Conservation (phyloP, 2,888 invertebrate species). For the Cantharis flavilabris region DNA sequence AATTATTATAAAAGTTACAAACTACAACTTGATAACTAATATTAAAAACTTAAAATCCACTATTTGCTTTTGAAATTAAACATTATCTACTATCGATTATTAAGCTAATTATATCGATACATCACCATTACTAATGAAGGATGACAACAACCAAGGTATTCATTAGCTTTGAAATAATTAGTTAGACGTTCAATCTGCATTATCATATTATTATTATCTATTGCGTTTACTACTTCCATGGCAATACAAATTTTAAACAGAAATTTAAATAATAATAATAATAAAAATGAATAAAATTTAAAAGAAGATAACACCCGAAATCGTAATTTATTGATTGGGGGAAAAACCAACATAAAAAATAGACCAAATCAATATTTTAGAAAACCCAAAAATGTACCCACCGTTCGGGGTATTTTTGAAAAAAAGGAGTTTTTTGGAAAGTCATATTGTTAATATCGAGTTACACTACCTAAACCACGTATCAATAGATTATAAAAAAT, state of each 20-base stretch:
- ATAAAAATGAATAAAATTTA: not conserved
- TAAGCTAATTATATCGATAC: not conserved
- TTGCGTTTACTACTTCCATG: not conserved
- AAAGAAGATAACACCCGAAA: not conserved
- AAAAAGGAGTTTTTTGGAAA: too few species aligned
- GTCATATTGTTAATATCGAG: too few species aligned
- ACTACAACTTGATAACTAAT: not conserved
- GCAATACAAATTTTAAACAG: not conserved
- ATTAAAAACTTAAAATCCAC: not conserved
- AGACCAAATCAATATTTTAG: too few species aligned
- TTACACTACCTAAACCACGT: too few species aligned
- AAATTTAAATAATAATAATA: not conserved
- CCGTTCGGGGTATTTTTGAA: too few species aligned
- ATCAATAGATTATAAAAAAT: not conserved
- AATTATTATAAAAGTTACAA: not conserved
- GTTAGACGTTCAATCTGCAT: not conserved
- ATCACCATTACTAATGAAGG: not conserved
- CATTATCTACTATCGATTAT: not conserved
- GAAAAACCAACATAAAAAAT: not conserved
- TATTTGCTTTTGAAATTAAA: not conserved
- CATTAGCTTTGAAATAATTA: not conserved
- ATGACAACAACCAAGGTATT: not conserved
- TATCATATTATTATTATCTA: not conserved
- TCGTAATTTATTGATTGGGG: not conserved
- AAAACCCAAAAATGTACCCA: too few species aligned